Evolutionary conservation across 2,797 vertebrate genomes (phyloP).

Genomic region (Basileuterus tristriatus): DNA sequence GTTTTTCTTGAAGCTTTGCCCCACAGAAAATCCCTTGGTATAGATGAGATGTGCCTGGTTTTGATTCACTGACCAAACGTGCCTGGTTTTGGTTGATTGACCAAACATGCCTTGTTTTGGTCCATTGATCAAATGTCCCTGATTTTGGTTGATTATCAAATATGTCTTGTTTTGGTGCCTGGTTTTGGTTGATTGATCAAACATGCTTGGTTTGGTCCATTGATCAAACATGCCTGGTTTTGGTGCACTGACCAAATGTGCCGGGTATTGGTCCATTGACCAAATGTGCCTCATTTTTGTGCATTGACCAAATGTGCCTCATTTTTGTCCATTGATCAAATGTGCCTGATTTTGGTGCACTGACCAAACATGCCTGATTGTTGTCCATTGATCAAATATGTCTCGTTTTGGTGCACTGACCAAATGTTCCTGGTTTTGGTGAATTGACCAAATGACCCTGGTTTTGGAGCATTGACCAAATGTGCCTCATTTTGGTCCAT

Average conservation of each 20-base stretch:
- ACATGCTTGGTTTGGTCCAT: rapidly evolving
- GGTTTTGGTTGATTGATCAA: no score
- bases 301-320: neutral
- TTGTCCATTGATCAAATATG: rapidly evolving
- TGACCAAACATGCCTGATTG: rapidly evolving
- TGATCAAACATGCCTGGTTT: rapidly evolving
- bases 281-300: neutral
- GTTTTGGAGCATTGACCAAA: no score
- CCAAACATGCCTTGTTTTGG: neutral
- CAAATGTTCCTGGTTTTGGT: neutral
- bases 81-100: neutral
- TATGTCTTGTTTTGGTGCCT: rapidly evolving
- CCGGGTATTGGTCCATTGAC: rapidly evolving
- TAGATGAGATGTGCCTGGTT: neutral
- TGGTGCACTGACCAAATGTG: rapidly evolving
- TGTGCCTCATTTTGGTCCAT: neutral
- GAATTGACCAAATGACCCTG: rapidly evolving
- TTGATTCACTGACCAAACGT: neutral
- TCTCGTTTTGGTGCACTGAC: neutral
- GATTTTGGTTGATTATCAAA: rapidly evolving
- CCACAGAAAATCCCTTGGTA: neutral
- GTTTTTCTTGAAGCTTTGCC: neutral
- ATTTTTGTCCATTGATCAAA: neutral
- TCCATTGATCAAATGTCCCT: no score
- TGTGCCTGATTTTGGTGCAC: rapidly evolving